Evolutionary conservation across 2,797 vertebrate species (phyloP), one percentile per base, ranked within the genome.

Genomic region (Trematomus bernacchii): DNA sequence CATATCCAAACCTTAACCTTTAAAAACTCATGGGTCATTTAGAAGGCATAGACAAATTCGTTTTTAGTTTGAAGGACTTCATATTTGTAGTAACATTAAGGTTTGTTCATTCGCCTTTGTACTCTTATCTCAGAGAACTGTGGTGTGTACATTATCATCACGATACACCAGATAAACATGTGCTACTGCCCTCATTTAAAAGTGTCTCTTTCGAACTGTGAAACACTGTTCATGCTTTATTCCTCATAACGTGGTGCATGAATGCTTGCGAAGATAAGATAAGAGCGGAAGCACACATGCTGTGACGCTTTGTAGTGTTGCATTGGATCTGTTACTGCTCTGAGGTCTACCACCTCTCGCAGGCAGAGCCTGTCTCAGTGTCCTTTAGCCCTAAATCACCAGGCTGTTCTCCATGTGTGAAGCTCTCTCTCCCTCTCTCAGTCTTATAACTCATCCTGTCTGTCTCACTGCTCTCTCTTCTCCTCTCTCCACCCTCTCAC

Each of bases 371-470:
- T 70, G 86, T 90, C 87, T 90, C 84, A 2, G 80, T 87, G 91
- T 93, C 85, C 89, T 90, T 89, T 90, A 77, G 82, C 84, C 73
- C 84, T 92, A 92, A 94, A 93, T 92, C 93, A 91, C 73, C 57
- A 9, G 76, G 72, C 86, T 81, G 90, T n/a, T n/a, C 91, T 87
- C 79, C 71, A 58, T 84, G 85, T 88, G 87, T 86, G 91, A 91
- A 86, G 90, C 89, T 87, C 87, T 82, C 86, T 83, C 86, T 87
- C 62, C 75, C 73, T 83, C 82, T 74, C 77, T 43, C 55, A 60
- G 51, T 88, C 83, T 66, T 66, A 80, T 91, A 92, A 89, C 85
- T 92, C 89, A 91, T 86, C 79, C 65, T 76, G 80, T 86, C 85
- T 72, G 76, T 88, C 77, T 83, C 59, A 0, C 55, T 63, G 57